phyloP scores from a whole-genome alignment of 2,113 vertebrate species.

The Microtus richardsoni region DNA sequence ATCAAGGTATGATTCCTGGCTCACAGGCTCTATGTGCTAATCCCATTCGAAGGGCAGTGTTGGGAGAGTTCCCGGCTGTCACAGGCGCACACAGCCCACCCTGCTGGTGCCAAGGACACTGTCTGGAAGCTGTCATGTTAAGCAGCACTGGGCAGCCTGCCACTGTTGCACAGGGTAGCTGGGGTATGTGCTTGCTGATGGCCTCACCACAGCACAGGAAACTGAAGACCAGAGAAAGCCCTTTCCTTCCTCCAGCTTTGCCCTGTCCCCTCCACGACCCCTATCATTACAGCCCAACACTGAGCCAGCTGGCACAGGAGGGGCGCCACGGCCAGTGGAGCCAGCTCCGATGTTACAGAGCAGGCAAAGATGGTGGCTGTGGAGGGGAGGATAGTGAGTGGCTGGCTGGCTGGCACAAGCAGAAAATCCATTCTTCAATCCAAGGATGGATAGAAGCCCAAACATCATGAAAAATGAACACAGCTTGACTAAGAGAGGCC shows the following conservation, averaged over 20 bases:
- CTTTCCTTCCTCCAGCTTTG: background rate
- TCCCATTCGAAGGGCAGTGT: background rate
- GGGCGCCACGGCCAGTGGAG: background rate
- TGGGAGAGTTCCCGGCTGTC: background rate
- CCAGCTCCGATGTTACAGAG: background rate
- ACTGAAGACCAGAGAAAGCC: background rate
- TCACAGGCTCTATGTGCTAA: accelerated
- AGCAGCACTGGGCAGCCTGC: background rate
- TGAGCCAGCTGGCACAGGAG: background rate
- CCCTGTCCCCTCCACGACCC: background rate
- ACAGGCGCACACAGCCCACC: background rate
- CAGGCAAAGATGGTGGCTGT: background rate
- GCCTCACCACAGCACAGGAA: background rate
- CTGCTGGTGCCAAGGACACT: accelerated
- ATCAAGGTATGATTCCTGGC: background rate
- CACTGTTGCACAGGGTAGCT: accelerated
- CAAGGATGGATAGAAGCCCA: constrained; percentile 36
- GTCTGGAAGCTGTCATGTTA: background rate
- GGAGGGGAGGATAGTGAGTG: background rate
- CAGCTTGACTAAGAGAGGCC: constrained; percentile 35
- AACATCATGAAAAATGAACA: background rate
- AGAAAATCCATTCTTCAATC: constrained; percentile 11
- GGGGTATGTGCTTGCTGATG: accelerated
- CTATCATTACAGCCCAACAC: background rate
- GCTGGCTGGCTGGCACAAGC: background rate